Conservation (phyloP, 2,888 invertebrate genomes). For the Acrocera orbiculus region DNA sequence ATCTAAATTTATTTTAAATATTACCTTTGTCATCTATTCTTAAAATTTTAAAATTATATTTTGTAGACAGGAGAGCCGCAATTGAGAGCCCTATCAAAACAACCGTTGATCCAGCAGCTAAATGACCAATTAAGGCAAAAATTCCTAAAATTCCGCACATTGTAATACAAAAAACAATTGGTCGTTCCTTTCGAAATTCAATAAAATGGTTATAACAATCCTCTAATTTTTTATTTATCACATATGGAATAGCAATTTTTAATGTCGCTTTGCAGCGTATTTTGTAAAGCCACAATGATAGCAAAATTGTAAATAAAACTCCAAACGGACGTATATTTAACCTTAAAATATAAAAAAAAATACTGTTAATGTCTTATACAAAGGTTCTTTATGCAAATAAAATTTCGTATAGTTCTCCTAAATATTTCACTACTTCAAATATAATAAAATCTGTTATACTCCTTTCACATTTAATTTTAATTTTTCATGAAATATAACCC, state of each 20-base stretch:
- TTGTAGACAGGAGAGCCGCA: constrained; percentile 22
- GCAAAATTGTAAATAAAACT: constrained; percentile 20
- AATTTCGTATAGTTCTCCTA: too few relatives aligned
- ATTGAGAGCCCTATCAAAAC: constrained; percentile 21
- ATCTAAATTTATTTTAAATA: neutral
- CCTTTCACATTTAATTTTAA: too few relatives aligned
- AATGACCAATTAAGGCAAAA: constrained; percentile 23
- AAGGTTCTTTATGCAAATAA: neutral
- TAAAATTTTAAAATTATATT: constrained; percentile 24
- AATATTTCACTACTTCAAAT: too few relatives aligned
- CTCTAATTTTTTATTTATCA: constrained; percentile 17
- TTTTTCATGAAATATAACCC: neutral
- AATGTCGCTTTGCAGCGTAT: constrained; percentile 14
- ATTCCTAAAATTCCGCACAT: constrained; percentile 16
- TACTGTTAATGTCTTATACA: neutral
- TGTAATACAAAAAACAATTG: constrained; percentile 21
- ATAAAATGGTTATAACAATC: constrained; percentile 14
- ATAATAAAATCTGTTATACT: too few relatives aligned
- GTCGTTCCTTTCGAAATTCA: constrained; percentile 19
- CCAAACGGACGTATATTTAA: constrained; percentile 23
- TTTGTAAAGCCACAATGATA: constrained; percentile 24
- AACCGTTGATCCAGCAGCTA: constrained; percentile 23
- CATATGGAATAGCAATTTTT: constrained; percentile 22
- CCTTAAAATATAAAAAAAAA: constrained; percentile 15
- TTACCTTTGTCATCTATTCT: constrained; percentile 23